Percentiles rank a stretch among this genome's conserved stretches.
phyloP scores from a whole-genome alignment of 2,113 vertebrate species.

The Chaetodon auriga region DNA sequence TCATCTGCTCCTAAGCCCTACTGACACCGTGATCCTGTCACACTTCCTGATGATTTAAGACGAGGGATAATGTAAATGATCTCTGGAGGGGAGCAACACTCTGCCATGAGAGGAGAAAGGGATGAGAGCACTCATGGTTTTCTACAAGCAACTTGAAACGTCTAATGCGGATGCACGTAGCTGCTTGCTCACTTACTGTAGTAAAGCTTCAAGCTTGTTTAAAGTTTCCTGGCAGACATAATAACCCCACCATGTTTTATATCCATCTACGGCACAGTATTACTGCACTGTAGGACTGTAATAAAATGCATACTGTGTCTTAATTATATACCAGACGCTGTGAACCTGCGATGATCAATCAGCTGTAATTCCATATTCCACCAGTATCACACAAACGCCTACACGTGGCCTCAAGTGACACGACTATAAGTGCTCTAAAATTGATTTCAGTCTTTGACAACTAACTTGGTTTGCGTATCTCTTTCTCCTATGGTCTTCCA shows the following conservation, averaged over 20 bases:
- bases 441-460: neutral
- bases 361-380: neutral
- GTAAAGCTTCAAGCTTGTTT: neutral
- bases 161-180: neutral
- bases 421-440: neutral
- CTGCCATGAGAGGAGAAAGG: conserved; percentile 2
- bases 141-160: neutral
- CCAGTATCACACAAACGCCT: neutral
- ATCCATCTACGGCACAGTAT: neutral
- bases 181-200: neutral
- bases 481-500: conserved; percentile 9
- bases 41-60: conserved; percentile 31
- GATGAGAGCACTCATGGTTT: conserved; percentile 4
- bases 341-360: neutral
- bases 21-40: conserved; percentile 15
- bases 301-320: neutral
- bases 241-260: no score
- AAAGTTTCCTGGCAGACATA: no score
- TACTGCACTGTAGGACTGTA: neutral
- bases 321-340: neutral
- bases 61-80: neutral
- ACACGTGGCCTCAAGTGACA: neutral
- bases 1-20: conserved; percentile 11
- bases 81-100: neutral
- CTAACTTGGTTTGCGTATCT: conserved; percentile 5